Base-by-base conservation (phyloP, 2,797 vertebrate genomes). In the Fringilla coelebs region DNA sequence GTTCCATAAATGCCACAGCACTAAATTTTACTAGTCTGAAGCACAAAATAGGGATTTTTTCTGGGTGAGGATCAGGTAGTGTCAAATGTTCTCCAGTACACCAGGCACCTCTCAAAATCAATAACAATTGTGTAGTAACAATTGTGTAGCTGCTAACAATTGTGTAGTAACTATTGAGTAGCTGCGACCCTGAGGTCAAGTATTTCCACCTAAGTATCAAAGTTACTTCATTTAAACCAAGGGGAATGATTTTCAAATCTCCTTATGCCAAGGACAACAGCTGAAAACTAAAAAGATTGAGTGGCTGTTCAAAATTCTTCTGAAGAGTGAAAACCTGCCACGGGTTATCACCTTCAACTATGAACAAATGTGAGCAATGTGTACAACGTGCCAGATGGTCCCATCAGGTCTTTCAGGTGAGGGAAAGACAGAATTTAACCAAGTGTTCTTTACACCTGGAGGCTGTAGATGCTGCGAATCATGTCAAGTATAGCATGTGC, bases 321-420 rank as follows among this genome's bases (percentile, higher is more conserved):
- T 51, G 41, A 57, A 65, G 65, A 87, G 21, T 40, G 41, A 73
- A 72, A 86, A 34, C 5, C 20, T 81, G 58, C 13, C 36, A 52
- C 7, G 52, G 22, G 29, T 52, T 89, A 48, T 60, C 25, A 48
- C 20, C 31, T 70, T 70, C 63, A 62, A 28, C 36, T 11, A 22
- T 0, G 0, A 48, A 38, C 31, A 74, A 71, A 54, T 10, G 19
- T 2, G 2, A 88, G 25, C 51, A 34, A 49, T 13, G 14, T 3
- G 2, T 31, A 45, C 26, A 62, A 7, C 3, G 29, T 10, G 38
- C 34, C n/a, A 86, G 65, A 25, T 31, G 17, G 24, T 86, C 26
- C 61, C 21, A 36, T 40, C 75, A 43, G 43, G 10, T 71, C 28
- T 22, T 70, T 36, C 46, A 79, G n/a, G 24, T 32, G 32, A 72